phyloP scores from a whole-genome alignment of 2,113 vertebrate genomes.

The Pelobates fuscus region DNA sequence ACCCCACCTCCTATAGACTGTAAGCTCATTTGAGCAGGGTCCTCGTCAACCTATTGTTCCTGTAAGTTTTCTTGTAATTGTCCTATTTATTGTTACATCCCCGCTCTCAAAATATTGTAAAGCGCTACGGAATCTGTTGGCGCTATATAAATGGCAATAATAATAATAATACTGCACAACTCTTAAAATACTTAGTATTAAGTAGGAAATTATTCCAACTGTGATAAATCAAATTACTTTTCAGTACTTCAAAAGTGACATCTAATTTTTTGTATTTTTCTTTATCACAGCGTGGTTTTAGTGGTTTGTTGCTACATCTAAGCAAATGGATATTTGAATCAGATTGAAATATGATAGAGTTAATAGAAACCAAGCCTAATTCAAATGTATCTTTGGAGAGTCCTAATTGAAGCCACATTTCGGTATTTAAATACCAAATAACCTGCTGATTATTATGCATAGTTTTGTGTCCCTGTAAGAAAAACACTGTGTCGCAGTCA shows the following conservation, averaged over 20 bases:
- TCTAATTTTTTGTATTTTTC: not conserved
- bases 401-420: slow-evolving; percentile 68
- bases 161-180: too few relatives aligned
- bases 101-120: too few relatives aligned
- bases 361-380: slow-evolving; percentile 54
- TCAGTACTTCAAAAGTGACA: not conserved
- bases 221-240: not conserved
- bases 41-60: too few relatives aligned
- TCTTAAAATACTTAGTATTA: too few relatives aligned
- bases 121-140: too few relatives aligned
- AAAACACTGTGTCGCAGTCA: slow-evolving; percentile 70
- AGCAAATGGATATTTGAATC: slow-evolving; percentile 52
- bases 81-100: too few relatives aligned
- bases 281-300: not conserved
- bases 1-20: too few relatives aligned
- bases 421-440: slow-evolving; percentile 69
- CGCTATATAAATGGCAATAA: too few relatives aligned
- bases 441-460: slow-evolving; percentile 75
- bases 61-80: too few relatives aligned
- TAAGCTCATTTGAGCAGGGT: too few relatives aligned
- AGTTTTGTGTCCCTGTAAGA: slow-evolving; percentile 73
- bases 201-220: too few relatives aligned
- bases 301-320: slow-evolving; percentile 10
- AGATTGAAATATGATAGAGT: slow-evolving; percentile 53
- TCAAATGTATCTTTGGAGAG: slow-evolving; percentile 62